Conservation (phyloP, 2,888 invertebrate species). For the Dione juno region DNA sequence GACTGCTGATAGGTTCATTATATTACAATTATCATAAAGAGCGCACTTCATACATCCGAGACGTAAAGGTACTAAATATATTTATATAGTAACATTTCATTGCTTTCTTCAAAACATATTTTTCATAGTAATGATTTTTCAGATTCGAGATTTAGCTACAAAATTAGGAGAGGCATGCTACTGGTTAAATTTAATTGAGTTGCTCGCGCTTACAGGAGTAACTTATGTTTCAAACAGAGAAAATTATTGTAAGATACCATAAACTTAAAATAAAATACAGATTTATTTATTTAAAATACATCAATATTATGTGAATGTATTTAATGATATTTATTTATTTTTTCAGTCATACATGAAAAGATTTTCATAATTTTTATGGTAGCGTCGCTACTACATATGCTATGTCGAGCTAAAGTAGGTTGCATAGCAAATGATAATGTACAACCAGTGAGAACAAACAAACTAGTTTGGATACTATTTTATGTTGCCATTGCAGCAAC, state of each 20-base stretch:
- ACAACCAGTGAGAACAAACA: conserved; percentile 86
- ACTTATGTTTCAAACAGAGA: conserved; percentile 97
- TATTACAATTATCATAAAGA: conserved; percentile 92
- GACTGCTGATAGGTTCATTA: conserved; percentile 93
- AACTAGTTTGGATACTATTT: conserved; percentile 86
- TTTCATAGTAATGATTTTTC: conserved; percentile 52
- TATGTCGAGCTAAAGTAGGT: conserved; percentile 76
- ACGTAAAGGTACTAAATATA: conserved; percentile 73
- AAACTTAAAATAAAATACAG: too few species aligned
- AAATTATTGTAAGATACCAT: conserved; percentile 92
- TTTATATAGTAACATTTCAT: too few species aligned
- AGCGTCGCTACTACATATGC: conserved; percentile 92
- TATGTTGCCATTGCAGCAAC: conserved; percentile 90
- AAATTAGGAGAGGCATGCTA: conserved; percentile 88
- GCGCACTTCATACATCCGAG: conserved; percentile 84
- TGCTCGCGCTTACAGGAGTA: conserved; percentile 93
- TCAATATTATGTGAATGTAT: neutral
- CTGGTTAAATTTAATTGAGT: conserved; percentile 93
- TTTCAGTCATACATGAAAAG: conserved; percentile 94
- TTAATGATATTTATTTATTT: neutral
- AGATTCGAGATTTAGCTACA: conserved; percentile 80
- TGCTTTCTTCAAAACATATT: neutral
- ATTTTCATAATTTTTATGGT: conserved; percentile 96
- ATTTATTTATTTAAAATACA: neutral
- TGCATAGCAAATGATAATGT: conserved; percentile 73